Evolutionary conservation across 2,888 invertebrate genomes (phyloP).

Genomic region (Gortyna flavago): DNA sequence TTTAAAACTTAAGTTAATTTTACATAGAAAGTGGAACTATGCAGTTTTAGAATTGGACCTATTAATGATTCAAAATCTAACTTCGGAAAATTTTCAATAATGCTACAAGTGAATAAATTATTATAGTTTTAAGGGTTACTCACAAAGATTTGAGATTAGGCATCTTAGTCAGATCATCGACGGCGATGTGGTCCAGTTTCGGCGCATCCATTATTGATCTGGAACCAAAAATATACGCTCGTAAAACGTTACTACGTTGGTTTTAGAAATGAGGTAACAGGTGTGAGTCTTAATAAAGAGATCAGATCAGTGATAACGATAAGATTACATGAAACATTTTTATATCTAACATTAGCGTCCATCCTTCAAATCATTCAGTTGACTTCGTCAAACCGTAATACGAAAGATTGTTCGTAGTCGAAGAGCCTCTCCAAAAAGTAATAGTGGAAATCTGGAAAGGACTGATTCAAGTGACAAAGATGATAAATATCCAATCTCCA

Average conservation of each 20-base stretch:
- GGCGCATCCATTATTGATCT: conserved; percentile 90
- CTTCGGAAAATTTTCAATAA: not conserved
- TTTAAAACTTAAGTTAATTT: not conserved
- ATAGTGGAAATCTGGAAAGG: not conserved
- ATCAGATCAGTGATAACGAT: conserved; percentile 8
- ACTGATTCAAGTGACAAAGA: not conserved
- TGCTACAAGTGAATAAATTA: conserved; percentile 24
- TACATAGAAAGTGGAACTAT: not conserved
- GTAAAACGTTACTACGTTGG: conserved; percentile 19
- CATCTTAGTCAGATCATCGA: conserved; percentile 90
- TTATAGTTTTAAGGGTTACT: conserved; percentile 73
- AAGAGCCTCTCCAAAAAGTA: not conserved
- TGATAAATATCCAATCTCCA: not conserved
- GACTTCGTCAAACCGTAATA: not conserved
- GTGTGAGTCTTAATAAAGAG: not conserved
- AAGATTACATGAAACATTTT: not conserved
- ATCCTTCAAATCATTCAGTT: not conserved
- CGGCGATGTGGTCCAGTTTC: conserved; percentile 88
- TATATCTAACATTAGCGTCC: not conserved
- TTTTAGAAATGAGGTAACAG: conserved; percentile 8
- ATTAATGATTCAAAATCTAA: not conserved
- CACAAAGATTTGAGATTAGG: conserved; percentile 91
- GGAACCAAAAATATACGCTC: conserved; percentile 70
- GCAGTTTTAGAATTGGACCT: no score
- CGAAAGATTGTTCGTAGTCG: not conserved